Conservation (phyloP, 64 coral and sea anemone species). For the Porites lutea region DNA sequence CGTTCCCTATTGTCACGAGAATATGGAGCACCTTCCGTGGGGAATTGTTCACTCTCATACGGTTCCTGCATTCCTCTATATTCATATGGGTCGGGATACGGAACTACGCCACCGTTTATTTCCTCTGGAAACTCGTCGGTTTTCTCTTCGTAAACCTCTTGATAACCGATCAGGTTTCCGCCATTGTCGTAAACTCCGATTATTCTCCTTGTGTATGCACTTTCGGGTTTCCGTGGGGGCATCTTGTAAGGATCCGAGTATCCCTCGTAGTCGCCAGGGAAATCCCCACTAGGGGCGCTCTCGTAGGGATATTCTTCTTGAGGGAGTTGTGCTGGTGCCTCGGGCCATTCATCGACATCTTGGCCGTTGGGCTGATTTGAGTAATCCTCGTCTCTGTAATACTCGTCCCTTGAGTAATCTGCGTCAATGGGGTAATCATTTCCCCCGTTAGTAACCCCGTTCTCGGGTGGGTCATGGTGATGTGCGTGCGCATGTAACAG, state of each 20-base stretch:
- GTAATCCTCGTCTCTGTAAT: neutral
- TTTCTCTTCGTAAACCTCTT: slow-evolving; percentile 47
- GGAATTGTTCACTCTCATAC: slow-evolving; percentile 9
- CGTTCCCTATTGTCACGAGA: neutral
- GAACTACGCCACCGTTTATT: slow-evolving; percentile 19
- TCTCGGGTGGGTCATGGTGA: slow-evolving; percentile 19
- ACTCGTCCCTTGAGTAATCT: neutral
- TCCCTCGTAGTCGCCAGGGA: neutral
- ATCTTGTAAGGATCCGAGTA: slow-evolving; percentile 22
- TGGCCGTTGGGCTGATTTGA: neutral
- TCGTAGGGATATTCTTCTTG: neutral
- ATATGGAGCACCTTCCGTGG: neutral
- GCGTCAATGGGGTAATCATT: neutral
- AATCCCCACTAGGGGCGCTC: neutral
- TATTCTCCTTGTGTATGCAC: slow-evolving; percentile 34
- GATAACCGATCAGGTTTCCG: slow-evolving; percentile 36
- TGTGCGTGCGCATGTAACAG: slow-evolving; percentile 31
- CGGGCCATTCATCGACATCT: neutral
- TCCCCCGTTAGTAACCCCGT: neutral
- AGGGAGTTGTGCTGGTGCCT: neutral
- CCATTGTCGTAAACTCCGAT: slow-evolving; percentile 32
- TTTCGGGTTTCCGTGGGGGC: slow-evolving; percentile 33
- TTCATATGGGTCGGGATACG: slow-evolving; percentile 10
- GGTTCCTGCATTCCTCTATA: neutral
- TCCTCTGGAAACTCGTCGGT: slow-evolving; percentile 23